Conservation (phyloP, 2,888 invertebrate genomes). For the Cephalotes varians region DNA sequence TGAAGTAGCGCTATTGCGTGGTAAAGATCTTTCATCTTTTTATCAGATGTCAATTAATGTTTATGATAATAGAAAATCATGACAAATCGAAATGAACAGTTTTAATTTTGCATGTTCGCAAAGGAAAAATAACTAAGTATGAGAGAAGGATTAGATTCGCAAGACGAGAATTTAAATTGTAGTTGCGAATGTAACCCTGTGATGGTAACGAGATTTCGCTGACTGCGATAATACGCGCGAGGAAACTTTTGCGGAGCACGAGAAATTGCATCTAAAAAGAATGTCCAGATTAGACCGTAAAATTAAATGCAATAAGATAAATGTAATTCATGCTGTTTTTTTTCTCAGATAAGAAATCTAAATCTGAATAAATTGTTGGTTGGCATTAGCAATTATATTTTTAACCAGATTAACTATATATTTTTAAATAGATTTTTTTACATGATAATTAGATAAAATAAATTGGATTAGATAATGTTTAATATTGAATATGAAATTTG, state of each 20-base stretch:
- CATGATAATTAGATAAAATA: neutral
- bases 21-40: neutral
- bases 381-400: no score
- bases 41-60: neutral
- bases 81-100: neutral
- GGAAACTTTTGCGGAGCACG: neutral
- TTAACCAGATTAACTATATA: no score
- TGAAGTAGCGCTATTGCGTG: neutral
- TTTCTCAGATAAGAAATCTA: neutral
- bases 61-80: neutral
- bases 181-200: neutral
- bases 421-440: neutral
- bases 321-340: neutral
- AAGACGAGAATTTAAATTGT: slow-evolving; percentile 4
- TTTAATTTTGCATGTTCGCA: neutral
- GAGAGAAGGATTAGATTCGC: slow-evolving; percentile 1
- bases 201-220: slow-evolving; percentile 17
- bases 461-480: neutral
- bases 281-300: neutral
- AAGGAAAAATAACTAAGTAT: slow-evolving; percentile 1
- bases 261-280: slow-evolving; percentile 12
- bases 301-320: slow-evolving; percentile 9
- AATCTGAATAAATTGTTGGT: neutral
- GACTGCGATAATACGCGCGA: slow-evolving; percentile 12
- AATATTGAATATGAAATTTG: neutral